Conservation (phyloP, 2,888 invertebrate genomes). For the Allolobophora icterica region DNA sequence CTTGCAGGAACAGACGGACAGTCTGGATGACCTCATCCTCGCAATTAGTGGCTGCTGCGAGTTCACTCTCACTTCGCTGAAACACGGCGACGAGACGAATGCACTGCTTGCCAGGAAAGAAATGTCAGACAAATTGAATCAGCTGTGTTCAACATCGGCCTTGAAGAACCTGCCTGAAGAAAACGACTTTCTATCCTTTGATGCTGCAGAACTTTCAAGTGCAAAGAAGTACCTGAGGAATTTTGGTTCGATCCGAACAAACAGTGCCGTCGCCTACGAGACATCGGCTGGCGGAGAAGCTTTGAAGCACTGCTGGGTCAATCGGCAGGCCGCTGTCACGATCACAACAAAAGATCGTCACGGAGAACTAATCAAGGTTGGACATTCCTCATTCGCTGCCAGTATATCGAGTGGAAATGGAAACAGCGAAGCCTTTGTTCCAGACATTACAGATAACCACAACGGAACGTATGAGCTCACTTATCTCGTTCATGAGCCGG, state of each 20-base stretch:
- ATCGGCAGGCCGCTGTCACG: conserved; percentile 61
- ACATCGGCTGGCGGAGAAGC: conserved; percentile 65
- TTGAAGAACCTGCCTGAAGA: conserved; percentile 59
- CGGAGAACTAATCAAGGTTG: conserved; percentile 63
- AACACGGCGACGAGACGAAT: conserved; percentile 66
- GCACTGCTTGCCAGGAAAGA: conserved; percentile 68
- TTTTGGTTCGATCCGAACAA: conserved; percentile 62
- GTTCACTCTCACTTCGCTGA: conserved; percentile 67
- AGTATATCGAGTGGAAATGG: conserved; percentile 46
- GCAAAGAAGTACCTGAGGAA: conserved; percentile 57
- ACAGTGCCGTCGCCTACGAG: conserved; percentile 64
- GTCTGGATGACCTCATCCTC: conserved; percentile 62
- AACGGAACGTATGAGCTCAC: conserved; percentile 60
- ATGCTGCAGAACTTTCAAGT: conserved; percentile 57
- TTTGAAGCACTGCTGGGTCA: conserved; percentile 60
- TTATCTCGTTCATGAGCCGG: conserved; percentile 57
- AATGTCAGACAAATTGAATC: conserved; percentile 64
- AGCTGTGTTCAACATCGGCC: conserved; percentile 33
- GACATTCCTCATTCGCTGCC: conserved; percentile 57
- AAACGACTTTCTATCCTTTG: conserved; percentile 62
- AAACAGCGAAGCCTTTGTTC: background rate
- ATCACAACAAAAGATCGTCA: conserved; percentile 63
- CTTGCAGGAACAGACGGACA: conserved; percentile 61
- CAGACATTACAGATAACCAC: conserved; percentile 45
- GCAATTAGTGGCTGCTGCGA: conserved; percentile 66